Conservation (phyloP, 1,140 invertebrate species). For the Chrysopa pallens region DNA sequence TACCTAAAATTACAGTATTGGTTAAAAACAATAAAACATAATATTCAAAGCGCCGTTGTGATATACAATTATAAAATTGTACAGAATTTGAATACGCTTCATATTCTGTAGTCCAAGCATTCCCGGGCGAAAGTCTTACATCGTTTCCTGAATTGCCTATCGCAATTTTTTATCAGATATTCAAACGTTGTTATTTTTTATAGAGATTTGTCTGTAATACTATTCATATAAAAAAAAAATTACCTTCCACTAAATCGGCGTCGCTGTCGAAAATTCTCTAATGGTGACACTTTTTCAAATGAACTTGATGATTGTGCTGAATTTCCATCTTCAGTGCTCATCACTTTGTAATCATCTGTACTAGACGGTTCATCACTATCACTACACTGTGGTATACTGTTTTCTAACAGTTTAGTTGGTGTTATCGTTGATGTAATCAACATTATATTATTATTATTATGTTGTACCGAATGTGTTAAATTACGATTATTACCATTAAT, state of each 20-base stretch:
- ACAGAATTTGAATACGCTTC: too few species aligned
- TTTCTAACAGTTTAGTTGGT: not conserved
- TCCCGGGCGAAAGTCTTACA: too few species aligned
- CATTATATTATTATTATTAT: not conserved
- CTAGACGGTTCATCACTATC: slow-evolving; percentile 18
- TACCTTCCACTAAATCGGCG: too few species aligned
- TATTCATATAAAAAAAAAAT: too few species aligned
- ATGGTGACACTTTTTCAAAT: slow-evolving; percentile 24
- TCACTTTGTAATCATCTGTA: slow-evolving; percentile 15
- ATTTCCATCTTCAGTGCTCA: not conserved
- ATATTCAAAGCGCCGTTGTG: too few species aligned
- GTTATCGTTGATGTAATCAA: not conserved
- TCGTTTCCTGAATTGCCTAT: too few species aligned
- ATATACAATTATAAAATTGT: too few species aligned
- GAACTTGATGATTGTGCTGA: slow-evolving; percentile 26
- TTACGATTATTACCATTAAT: not conserved
- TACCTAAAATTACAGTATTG: not conserved
- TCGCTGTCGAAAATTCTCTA: slow-evolving; percentile 3
- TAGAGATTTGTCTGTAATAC: too few species aligned
- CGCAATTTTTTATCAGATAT: too few species aligned
- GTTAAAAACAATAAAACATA: not conserved
- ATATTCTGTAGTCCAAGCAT: too few species aligned
- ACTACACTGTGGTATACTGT: slow-evolving; percentile 9
- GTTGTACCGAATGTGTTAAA: not conserved
- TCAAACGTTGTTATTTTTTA: too few species aligned